Base-by-base conservation (phyloP, 2,888 invertebrate species). In the Trachelus tabidus region DNA sequence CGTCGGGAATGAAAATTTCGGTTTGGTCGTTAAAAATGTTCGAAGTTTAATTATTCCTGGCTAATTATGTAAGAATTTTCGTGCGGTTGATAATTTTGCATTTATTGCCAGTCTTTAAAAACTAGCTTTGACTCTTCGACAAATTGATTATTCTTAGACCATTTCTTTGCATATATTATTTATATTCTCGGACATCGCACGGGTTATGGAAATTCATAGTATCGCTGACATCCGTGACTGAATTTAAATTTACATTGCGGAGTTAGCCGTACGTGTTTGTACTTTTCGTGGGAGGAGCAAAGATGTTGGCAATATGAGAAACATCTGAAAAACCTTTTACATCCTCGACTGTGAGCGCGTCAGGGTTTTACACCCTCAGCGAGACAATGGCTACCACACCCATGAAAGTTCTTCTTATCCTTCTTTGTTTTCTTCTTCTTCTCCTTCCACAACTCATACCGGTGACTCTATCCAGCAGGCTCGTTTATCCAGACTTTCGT, bases 391-490 rank as follows among this genome's bases (percentile, higher is more conserved):
- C 56, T 56, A 56, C 56, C 56, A 56, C 56, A 56, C 56, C 23
- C 56, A 56, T 73, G 31, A 12, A 68, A 34, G 35, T 75, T 68
- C 40, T 40, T 40, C 56, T 35, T 76, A 75, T 40, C 40, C 34
- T 40, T 68, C 71, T 76, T 69, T 68, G 40, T 69, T 31, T 35
- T 35, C 12, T 76, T 40, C 12, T 76, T 40, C 34, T 73, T 12
- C 68, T 15, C 12, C 35, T 75, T 73, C 75, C 68, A 74, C 78
- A 76, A 76, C 76, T 86, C 85, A 87, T 83, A 83, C 23, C 56
- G 71, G 30, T 23, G 71, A 30, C 30, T 71, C 34, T 33, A 30
- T 71, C 71, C 71, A 34, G 30, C 12, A 31, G 33, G 71, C 56
- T 56, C 40, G 40, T 40, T 40, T 40, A n/a, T 40, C 40, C 40